Conservation (phyloP, 1,140 invertebrate species). For the Pogonomyrmex barbatus region DNA sequence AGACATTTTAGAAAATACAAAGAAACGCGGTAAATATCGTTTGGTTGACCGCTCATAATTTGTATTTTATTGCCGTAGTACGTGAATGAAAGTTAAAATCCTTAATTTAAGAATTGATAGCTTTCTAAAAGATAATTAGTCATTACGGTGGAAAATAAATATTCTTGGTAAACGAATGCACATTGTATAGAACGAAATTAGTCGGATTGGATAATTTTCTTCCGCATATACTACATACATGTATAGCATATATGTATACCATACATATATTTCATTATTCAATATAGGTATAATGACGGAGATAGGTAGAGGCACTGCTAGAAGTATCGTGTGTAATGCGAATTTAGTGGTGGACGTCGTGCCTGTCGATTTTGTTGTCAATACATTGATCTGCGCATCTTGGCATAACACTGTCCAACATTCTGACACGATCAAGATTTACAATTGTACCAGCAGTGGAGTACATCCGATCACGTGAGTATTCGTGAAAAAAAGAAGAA, state of each 20-base stretch:
- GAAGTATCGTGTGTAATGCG: slow-evolving; percentile 92
- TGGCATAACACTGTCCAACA: slow-evolving; percentile 90
- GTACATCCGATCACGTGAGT: slow-evolving; percentile 91
- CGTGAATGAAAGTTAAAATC: too few species aligned
- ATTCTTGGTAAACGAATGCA: neutral
- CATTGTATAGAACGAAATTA: neutral
- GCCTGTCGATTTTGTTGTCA: slow-evolving; percentile 96
- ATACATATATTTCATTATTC: neutral
- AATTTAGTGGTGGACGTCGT: slow-evolving; percentile 93
- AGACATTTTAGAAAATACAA: neutral
- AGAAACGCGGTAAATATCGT: neutral
- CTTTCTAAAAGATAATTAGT: too few species aligned
- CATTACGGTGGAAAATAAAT: neutral
- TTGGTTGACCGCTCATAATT: neutral
- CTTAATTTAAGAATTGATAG: too few species aligned
- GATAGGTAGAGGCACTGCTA: slow-evolving; percentile 94
- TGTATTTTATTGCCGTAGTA: neutral
- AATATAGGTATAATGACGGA: slow-evolving; percentile 93
- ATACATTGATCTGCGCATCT: slow-evolving; percentile 93
- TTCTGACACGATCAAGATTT: slow-evolving; percentile 90
- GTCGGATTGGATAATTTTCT: neutral
- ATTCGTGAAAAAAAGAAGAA: neutral
- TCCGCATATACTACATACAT: neutral
- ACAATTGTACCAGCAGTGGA: slow-evolving; percentile 95
- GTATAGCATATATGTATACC: neutral